These are phyloP conservation scores for Drosophila leonis DNA, from an alignment of 2,888 invertebrate genomes.

Conservation along the genomic window DNA sequence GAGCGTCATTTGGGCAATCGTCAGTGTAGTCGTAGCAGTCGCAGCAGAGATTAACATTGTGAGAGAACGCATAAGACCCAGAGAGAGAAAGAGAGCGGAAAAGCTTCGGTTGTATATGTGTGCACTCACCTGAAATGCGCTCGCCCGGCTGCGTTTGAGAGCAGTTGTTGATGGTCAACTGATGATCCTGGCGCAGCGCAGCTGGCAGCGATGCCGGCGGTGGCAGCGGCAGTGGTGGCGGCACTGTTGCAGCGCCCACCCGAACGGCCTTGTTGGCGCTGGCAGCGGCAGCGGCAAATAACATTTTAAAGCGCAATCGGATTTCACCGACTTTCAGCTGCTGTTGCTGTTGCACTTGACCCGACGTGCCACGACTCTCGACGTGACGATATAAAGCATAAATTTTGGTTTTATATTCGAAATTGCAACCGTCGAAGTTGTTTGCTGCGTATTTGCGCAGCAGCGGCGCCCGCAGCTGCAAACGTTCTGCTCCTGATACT, in stretches of 20 bases:
- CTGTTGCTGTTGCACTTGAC: constrained; percentile 82
- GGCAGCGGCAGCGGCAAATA: constrained; percentile 77
- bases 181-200: constrained; percentile 51
- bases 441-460: constrained; percentile 69
- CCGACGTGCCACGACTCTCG: constrained; percentile 77
- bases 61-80: background rate
- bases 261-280: constrained; percentile 55
- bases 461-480: constrained; percentile 60
- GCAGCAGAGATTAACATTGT: constrained; percentile 1
- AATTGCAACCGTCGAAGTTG: constrained; percentile 75
- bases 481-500: constrained; percentile 41
- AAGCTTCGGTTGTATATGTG: constrained; percentile 32
- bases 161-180: constrained; percentile 57
- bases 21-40: too few species aligned
- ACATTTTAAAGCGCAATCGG: constrained; percentile 75
- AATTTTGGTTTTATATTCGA: constrained; percentile 81
- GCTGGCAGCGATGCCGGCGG: constrained; percentile 47
- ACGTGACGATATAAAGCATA: constrained; percentile 80
- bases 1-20: constrained; percentile 25
- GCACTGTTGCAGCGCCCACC: constrained; percentile 44
- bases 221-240: constrained; percentile 41
- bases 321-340: constrained; percentile 75
- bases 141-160: constrained; percentile 54
- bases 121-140: constrained; percentile 65
- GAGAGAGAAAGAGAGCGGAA: constrained; percentile 5